A percentile compares a stretch with the other conserved stretches of the same genome.
phyloP scores from a whole-genome alignment of 2,797 vertebrate species.

The Halcyon smyrnensis region DNA sequence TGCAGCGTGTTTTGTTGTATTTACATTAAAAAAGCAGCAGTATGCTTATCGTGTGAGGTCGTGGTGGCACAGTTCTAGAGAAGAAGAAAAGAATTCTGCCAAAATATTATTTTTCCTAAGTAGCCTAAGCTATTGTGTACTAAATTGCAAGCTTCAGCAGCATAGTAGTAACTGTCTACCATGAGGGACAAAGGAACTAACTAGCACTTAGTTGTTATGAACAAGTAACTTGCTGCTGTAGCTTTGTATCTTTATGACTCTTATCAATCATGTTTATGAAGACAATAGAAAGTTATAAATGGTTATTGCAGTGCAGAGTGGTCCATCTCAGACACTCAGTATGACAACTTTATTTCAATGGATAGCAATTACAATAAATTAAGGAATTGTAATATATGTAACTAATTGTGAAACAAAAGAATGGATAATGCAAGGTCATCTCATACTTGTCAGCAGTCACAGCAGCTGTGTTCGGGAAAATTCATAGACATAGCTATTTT shows the following conservation, averaged over 20 bases:
- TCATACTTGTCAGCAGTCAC: background rate
- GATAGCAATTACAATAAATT: conserved; percentile 53
- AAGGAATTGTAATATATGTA: background rate
- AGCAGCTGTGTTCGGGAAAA: conserved; percentile 2
- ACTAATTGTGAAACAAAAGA: conserved; percentile 19
- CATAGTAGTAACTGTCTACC: background rate
- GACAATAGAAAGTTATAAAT: conserved; percentile 58
- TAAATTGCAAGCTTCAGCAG: background rate
- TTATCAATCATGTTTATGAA: conserved; percentile 72
- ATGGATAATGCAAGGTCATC: background rate
- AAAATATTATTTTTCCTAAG: background rate
- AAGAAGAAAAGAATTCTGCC: background rate
- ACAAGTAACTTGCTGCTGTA: conserved; percentile 1
- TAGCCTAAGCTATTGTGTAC: background rate
- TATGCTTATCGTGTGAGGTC: background rate
- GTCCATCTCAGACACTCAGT: conserved; percentile 35
- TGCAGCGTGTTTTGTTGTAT: fast-evolving
- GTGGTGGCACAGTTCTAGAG: background rate
- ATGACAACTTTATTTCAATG: conserved; percentile 57
- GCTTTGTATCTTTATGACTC: conserved; percentile 48
- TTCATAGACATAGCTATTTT: background rate
- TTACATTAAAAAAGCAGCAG: background rate
- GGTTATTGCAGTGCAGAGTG: conserved; percentile 9
- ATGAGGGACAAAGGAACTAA: background rate
- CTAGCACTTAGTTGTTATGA: background rate